Percentiles rank a stretch among this genome's conserved stretches.
Conservation (phyloP, 2,888 invertebrate genomes). For the Automeris io region DNA sequence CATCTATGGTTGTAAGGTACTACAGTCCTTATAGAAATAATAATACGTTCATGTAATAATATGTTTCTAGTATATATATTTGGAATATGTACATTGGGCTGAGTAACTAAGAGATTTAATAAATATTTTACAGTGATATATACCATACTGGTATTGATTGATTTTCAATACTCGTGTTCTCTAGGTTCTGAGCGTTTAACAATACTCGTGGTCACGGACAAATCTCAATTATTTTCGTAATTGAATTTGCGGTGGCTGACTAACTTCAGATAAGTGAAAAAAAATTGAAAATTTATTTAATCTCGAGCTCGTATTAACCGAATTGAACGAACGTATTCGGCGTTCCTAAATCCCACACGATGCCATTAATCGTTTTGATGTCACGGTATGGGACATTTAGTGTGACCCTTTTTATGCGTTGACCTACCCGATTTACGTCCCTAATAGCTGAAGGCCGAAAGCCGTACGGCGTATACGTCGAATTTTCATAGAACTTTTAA, state of each 20-base stretch:
- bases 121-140: too few relatives aligned
- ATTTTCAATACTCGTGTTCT: background rate
- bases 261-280: conserved; percentile 25
- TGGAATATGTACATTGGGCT: too few relatives aligned
- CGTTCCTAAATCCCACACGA: conserved; percentile 51
- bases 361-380: conserved; percentile 74
- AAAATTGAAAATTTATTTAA: conserved; percentile 49
- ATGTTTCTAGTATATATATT: too few relatives aligned
- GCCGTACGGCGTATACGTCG: conserved; percentile 42
- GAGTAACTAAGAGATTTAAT: too few relatives aligned
- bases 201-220: conserved; percentile 1
- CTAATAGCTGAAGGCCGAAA: conserved; percentile 57
- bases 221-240: conserved; percentile 20
- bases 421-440: conserved; percentile 54
- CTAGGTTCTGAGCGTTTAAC: background rate
- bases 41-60: too few relatives aligned
- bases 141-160: too few relatives aligned
- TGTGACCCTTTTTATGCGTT: conserved; percentile 71
- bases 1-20: too few relatives aligned
- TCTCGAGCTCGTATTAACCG: conserved; percentile 50
- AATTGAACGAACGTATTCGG: conserved; percentile 65
- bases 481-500: conserved; percentile 39
- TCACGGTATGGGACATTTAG: conserved; percentile 75
- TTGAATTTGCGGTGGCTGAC: conserved; percentile 16
- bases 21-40: too few relatives aligned